Percentiles rank a stretch among this genome's conserved stretches.
Conservation (phyloP, 2,113 vertebrate species). For the Deroptyus accipitrinus region DNA sequence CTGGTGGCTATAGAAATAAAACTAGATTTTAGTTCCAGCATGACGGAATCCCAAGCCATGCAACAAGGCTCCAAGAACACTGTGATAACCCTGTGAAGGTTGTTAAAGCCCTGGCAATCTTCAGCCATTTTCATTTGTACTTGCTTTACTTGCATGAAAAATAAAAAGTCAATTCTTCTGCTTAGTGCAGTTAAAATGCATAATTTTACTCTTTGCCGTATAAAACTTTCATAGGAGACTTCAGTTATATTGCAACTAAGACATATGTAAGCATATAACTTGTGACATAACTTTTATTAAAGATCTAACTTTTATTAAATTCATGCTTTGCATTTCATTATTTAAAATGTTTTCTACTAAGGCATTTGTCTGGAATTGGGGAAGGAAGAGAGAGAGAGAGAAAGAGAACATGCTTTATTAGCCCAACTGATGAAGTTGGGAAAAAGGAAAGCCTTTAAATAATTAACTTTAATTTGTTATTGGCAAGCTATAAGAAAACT, state of each 20-base stretch:
- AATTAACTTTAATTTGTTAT: background rate
- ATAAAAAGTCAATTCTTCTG: background rate
- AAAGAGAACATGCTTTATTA: background rate
- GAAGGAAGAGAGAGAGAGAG: background rate
- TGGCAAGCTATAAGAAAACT: background rate
- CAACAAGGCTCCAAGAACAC: background rate
- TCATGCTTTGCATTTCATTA: background rate
- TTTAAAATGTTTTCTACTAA: background rate
- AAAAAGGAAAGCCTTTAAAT: background rate
- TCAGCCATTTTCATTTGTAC: background rate
- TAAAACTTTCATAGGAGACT: background rate
- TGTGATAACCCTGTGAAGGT: accelerated
- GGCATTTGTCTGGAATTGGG: background rate
- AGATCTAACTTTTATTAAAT: background rate
- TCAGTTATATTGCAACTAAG: background rate
- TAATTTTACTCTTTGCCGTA: background rate
- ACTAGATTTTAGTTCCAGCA: accelerated
- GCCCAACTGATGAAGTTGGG: background rate
- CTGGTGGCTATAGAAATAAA: slow-evolving; percentile 36
- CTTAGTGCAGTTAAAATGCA: background rate
- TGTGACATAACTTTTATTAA: background rate
- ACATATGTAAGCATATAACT: background rate
- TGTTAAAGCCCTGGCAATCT: background rate
- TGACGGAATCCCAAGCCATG: background rate
- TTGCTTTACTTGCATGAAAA: background rate